Base-by-base conservation (phyloP, 2,113 vertebrate genomes). In the Sceloporus tristichus region DNA sequence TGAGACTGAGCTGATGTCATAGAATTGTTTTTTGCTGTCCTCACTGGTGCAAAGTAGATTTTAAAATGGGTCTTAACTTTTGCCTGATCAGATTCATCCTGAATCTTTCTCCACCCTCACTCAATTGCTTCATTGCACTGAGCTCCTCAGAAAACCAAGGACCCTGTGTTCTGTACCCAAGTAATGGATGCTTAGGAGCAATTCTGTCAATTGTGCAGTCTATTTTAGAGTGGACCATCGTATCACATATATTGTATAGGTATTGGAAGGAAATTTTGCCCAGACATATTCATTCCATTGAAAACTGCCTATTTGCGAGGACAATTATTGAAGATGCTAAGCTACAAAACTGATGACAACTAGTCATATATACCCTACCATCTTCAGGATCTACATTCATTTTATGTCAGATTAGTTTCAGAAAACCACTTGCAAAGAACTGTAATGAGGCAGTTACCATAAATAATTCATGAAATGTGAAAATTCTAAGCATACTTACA, bases 351-450 rank as follows among this genome's bases (percentile, higher is more conserved):
- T 66, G 23, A 11, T 66, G 59, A 66, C 38, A 40, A 23, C 79
- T 81, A 40, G 7, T 3, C 56, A 65, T 18, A n/a, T 48, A n/a
- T 48, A 14, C 4, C 0, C 79, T 87, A 76, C 4, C 79, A 86
- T 85, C 78, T 85, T 84, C 59, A 90, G 84, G 90, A 90, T 40
- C 13, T 86, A 9, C 59, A 65, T 0, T 0, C 86, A 90, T 71
- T 73, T 91, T 86, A 1, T n/a, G 1, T 54, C 71, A 90, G 23
- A 87, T 34, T 87, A 66, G 40, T 62, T 91, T 81, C 13, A 25
- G 68, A 87, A 93, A 91, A 90, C 1, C 27, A 68, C 34, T 86
- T 95, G 54, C 7, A 91, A 19, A 29, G 85, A 84, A 19, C 9
- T 0, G 85, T 1, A 54, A 66, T 74, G 9, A 90, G 88, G 86